Evolutionary conservation across 2,113 vertebrate genomes (phyloP).

Genomic region (Fregetta grallaria): DNA sequence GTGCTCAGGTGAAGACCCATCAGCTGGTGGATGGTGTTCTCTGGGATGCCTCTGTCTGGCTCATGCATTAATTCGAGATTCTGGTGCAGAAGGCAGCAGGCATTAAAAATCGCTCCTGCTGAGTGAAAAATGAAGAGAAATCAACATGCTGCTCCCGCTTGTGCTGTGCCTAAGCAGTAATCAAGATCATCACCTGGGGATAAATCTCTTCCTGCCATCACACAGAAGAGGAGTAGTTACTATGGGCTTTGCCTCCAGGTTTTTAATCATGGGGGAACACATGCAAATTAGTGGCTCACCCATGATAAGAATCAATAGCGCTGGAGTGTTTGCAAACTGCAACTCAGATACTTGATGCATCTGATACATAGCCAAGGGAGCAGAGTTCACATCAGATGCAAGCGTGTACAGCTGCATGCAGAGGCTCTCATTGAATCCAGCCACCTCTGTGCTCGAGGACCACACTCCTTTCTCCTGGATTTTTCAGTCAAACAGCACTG

Average conservation of each 20-base stretch:
- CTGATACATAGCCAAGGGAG: neutral
- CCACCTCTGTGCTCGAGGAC: neutral
- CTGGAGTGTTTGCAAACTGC: neutral
- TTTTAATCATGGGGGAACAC: neutral
- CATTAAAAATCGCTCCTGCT: neutral
- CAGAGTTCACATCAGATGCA: rapidly evolving
- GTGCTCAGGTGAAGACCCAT: neutral
- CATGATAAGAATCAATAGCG: neutral
- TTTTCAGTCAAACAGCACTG: neutral
- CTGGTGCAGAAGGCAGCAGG: neutral
- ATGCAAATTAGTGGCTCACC: neutral
- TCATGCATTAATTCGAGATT: neutral
- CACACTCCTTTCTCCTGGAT: neutral
- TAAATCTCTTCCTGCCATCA: neutral
- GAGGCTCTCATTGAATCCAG: neutral
- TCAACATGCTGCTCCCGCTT: neutral
- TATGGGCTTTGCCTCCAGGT: neutral
- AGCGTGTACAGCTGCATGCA: rapidly evolving
- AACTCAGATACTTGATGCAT: rapidly evolving
- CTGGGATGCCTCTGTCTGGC: neutral
- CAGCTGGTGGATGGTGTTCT: neutral
- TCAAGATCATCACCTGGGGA: slow-evolving; percentile 33
- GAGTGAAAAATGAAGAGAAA: neutral
- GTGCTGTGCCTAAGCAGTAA: neutral
- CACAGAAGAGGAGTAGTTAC: neutral